phyloP scores from a whole-genome alignment of 2,113 vertebrate genomes.

The Peromyscus maniculatus region DNA sequence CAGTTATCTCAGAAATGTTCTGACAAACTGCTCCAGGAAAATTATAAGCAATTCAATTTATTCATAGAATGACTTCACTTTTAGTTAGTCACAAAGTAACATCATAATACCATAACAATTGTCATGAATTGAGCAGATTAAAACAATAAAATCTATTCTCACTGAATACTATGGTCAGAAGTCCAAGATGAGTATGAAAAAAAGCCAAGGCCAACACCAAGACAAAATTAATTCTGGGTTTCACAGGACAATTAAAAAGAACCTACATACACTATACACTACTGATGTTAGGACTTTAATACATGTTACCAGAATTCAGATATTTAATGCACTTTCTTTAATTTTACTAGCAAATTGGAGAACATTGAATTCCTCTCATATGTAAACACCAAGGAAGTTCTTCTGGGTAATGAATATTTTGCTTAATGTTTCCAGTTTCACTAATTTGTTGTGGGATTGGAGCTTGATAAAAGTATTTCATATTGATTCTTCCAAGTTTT shows the following conservation, averaged over 20 bases:
- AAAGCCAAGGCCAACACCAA: not conserved
- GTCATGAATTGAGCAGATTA: not conserved
- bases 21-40: not conserved
- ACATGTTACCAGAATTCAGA: not conserved
- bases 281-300: not conserved
- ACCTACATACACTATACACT: not conserved
- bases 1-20: not conserved
- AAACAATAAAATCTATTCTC: not conserved
- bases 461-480: not conserved
- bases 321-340: conserved; percentile 17
- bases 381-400: not conserved
- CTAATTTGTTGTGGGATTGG: not conserved
- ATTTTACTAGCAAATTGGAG: not conserved
- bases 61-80: not conserved
- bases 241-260: not conserved
- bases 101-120: not conserved
- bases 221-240: not conserved
- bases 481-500: not conserved
- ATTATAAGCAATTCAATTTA: not conserved
- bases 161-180: not conserved
- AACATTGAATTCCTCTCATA: not conserved
- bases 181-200: not conserved
- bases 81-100: not conserved
- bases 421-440: too few species aligned
- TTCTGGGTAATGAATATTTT: not conserved